Evolutionary conservation across 2,888 invertebrate species (phyloP).

Genomic region (Hedya salicella): DNA sequence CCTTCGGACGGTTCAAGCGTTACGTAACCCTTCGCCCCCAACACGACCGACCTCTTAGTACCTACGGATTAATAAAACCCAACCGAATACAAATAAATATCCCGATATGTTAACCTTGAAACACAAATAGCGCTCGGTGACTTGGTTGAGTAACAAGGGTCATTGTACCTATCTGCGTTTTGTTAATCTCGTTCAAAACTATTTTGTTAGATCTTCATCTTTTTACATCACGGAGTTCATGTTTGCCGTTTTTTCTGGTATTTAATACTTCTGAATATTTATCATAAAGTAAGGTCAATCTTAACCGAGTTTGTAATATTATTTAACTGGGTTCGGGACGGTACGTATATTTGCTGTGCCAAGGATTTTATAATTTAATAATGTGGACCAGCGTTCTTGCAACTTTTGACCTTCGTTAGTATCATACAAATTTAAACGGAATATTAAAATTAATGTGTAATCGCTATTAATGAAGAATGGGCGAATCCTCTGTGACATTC

Average conservation of each 20-base stretch:
- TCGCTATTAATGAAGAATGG: slow-evolving; percentile 15
- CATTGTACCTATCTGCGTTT: slow-evolving; percentile 18
- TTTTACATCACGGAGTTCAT: background rate
- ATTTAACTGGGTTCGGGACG: slow-evolving; percentile 7
- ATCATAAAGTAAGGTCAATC: slow-evolving; percentile 4
- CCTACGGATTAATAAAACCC: background rate
- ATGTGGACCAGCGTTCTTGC: slow-evolving; percentile 23
- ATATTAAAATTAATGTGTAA: background rate
- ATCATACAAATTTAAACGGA: slow-evolving; percentile 9
- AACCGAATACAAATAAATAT: slow-evolving; percentile 22
- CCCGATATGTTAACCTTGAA: slow-evolving; percentile 27
- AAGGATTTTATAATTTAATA: slow-evolving; percentile 18
- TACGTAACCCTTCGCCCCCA: slow-evolving; percentile 32
- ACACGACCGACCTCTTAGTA: slow-evolving; percentile 7
- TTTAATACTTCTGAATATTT: background rate
- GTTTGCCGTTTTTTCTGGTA: slow-evolving; percentile 5
- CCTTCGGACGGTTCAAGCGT: slow-evolving; percentile 32
- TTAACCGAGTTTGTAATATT: background rate
- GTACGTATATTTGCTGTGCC: slow-evolving; percentile 16
- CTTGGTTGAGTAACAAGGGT: slow-evolving; percentile 16
- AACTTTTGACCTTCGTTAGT: slow-evolving; percentile 4
- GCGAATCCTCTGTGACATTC: background rate
- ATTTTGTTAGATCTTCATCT: background rate
- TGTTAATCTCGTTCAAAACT: slow-evolving; percentile 2
- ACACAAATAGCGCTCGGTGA: slow-evolving; percentile 13